These are phyloP conservation scores for Trichosurus vulpecula DNA, from an alignment of 2,797 vertebrate species.

Conservation along the genomic window DNA sequence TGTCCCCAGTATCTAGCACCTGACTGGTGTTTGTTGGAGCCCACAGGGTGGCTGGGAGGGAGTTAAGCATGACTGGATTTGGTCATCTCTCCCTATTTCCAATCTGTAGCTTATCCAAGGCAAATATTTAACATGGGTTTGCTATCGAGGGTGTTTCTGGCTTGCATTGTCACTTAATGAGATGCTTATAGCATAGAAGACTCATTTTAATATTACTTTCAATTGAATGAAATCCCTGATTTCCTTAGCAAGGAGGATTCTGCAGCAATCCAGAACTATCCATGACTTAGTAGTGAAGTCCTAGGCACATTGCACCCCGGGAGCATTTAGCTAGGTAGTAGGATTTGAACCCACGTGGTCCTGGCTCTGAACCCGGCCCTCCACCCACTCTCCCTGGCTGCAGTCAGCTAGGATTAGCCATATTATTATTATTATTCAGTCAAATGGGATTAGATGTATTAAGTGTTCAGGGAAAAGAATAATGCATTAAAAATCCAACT, in stretches of 20 bases:
- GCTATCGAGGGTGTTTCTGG: not conserved
- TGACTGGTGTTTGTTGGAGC: not conserved
- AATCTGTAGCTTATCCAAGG: not conserved
- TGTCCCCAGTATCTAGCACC: not conserved
- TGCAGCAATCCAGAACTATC: not conserved
- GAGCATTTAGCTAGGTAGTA: not conserved
- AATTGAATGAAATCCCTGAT: not conserved
- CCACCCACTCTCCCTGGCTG: not conserved
- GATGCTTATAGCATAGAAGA: not conserved
- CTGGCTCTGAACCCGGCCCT: not conserved
- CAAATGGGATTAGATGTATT: not conserved
- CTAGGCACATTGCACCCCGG: rapidly evolving
- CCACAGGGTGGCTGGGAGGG: not conserved
- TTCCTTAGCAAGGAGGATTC: not conserved
- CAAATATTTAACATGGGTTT: not conserved
- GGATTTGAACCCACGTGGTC: not conserved
- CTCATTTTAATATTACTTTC: not conserved
- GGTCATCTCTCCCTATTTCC: not conserved
- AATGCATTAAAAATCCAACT: not conserved
- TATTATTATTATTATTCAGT: not conserved
- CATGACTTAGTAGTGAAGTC: not conserved
- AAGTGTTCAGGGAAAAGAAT: not conserved
- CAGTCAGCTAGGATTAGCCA: not conserved
- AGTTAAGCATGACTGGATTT: not conserved
- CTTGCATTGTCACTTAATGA: not conserved